Percentiles rank a stretch among this genome's conserved stretches.
phyloP scores from a whole-genome alignment of 1,140 invertebrate genomes.

The Scaptomyza graminum region DNA sequence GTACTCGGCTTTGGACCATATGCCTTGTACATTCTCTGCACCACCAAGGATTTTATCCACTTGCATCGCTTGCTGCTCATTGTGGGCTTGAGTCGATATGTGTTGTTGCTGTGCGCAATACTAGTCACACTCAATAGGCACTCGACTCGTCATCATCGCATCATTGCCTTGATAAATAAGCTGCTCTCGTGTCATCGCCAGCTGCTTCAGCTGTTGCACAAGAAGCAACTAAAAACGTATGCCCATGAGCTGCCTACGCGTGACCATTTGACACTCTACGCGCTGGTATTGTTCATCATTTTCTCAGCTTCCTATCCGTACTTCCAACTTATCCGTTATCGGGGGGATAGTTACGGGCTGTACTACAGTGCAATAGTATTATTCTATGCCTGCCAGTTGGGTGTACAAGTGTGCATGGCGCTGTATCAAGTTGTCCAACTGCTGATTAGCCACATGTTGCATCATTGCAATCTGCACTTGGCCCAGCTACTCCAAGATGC shows the following conservation, averaged over 20 bases:
- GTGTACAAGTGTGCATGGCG: slow-evolving; percentile 48
- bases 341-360: background rate
- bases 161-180: slow-evolving; percentile 43
- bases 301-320: slow-evolving; percentile 15
- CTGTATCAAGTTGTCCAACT: slow-evolving; percentile 49
- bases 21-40: slow-evolving; percentile 41
- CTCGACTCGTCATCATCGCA: slow-evolving; percentile 37
- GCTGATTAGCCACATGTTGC: slow-evolving; percentile 50
- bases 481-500: slow-evolving; percentile 45
- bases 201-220: slow-evolving; percentile 45
- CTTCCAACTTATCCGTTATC: slow-evolving; percentile 29
- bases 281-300: slow-evolving; percentile 9
- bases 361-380: slow-evolving; percentile 40
- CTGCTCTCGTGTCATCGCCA: slow-evolving; percentile 33
- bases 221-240: slow-evolving; percentile 18
- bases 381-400: slow-evolving; percentile 38
- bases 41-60: slow-evolving; percentile 36
- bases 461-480: slow-evolving; percentile 52
- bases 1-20: slow-evolving; percentile 40
- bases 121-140: slow-evolving; percentile 46
- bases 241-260: slow-evolving; percentile 29
- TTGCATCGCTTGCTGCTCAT: slow-evolving; percentile 51
- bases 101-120: slow-evolving; percentile 31
- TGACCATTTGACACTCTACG: slow-evolving; percentile 22
- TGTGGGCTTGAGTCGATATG: slow-evolving; percentile 53